These are phyloP conservation scores for Cosmopolites sordidus DNA, from an alignment of 2,888 invertebrate species.

Conservation along the genomic window DNA sequence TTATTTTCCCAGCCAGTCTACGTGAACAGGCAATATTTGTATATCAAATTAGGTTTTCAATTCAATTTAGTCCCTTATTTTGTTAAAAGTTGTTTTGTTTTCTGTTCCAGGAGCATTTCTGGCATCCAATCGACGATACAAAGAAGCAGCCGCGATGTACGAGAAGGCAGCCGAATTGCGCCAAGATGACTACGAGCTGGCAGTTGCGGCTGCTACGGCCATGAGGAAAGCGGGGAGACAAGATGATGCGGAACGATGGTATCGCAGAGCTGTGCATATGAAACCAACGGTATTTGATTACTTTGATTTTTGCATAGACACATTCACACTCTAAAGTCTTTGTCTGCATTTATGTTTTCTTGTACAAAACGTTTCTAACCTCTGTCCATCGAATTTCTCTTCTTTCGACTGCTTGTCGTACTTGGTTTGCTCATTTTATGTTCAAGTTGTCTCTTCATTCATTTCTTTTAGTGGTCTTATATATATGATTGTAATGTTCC, in stretches of 20 bases:
- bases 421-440: no score
- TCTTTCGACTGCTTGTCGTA: no score
- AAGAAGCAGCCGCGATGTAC: slow-evolving; percentile 79
- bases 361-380: no score
- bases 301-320: no score
- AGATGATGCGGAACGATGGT: slow-evolving; percentile 81
- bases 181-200: slow-evolving; percentile 75
- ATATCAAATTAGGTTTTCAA: neutral
- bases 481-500: no score
- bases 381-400: no score
- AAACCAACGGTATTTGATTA: slow-evolving; percentile 45
- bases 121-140: slow-evolving; percentile 69
- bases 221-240: slow-evolving; percentile 77
- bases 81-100: neutral
- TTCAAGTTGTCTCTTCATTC: no score
- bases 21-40: neutral
- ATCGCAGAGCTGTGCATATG: slow-evolving; percentile 61
- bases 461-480: no score
- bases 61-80: neutral
- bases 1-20: no score
- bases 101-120: slow-evolving; percentile 76
- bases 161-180: slow-evolving; percentile 73
- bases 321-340: no score
- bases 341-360: no score
- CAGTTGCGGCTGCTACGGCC: slow-evolving; percentile 85